phyloP scores from a whole-genome alignment of 1,140 invertebrate genomes.

The Coboldia fuscipes region DNA sequence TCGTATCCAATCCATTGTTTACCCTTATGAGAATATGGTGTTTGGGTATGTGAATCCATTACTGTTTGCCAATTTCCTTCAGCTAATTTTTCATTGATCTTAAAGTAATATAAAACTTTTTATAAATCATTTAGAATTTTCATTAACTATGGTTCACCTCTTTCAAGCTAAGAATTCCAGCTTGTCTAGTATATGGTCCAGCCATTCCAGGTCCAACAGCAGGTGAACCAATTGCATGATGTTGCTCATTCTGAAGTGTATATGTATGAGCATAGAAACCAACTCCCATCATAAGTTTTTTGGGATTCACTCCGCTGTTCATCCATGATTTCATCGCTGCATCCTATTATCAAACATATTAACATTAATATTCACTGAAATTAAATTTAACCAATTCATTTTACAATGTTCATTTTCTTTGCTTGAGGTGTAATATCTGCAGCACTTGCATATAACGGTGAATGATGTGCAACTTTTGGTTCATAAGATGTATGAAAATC shows the following conservation, averaged over 20 bases:
- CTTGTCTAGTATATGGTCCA: constrained; percentile 40
- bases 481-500: constrained; percentile 46
- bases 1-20: constrained; percentile 61
- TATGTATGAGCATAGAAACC: constrained; percentile 35
- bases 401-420: too few relatives aligned
- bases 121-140: too few relatives aligned
- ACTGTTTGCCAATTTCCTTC: constrained; percentile 22
- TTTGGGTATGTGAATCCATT: constrained; percentile 28
- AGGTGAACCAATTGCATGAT: constrained; percentile 26
- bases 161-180: constrained; percentile 47
- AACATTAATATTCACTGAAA: too few relatives aligned
- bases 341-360: constrained; percentile 5
- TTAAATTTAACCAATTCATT: too few relatives aligned
- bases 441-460: constrained; percentile 24
- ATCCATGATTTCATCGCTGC: constrained; percentile 21
- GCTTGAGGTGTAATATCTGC: constrained; percentile 9
- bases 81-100: constrained; percentile 19
- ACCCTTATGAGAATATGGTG: constrained; percentile 37
- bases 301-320: constrained; percentile 18
- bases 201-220: constrained; percentile 26
- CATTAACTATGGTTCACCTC: too few relatives aligned
- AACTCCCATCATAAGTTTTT: constrained; percentile 39
- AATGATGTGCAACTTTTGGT: constrained; percentile 27
- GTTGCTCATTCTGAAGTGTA: constrained; percentile 21
- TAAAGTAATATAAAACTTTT: too few relatives aligned